Conservation (phyloP, 2,797 vertebrate genomes). For the Periparus ater region DNA sequence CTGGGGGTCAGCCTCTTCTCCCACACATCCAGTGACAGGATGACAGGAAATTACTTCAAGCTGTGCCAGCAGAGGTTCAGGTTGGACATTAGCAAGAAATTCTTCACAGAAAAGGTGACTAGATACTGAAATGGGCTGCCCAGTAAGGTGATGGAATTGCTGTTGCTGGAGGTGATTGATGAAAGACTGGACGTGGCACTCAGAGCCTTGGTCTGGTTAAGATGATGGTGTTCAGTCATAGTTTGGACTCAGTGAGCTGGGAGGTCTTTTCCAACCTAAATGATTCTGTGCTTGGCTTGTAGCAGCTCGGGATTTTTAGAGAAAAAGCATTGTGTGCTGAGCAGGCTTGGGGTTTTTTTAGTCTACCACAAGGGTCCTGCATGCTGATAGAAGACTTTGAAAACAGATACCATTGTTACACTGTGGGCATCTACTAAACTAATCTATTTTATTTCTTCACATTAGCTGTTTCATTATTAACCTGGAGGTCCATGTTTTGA, state of each 20-base stretch:
- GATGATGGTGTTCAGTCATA: background rate
- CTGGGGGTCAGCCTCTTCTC: accelerated
- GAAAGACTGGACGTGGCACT: background rate
- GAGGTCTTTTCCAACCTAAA: background rate
- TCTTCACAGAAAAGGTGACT: background rate
- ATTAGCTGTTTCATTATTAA: background rate
- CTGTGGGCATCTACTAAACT: background rate
- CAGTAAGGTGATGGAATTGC: background rate
- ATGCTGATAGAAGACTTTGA: background rate
- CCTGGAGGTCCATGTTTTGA: background rate
- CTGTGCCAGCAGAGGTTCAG: background rate
- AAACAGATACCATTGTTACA: background rate
- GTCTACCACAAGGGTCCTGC: background rate
- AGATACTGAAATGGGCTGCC: background rate
- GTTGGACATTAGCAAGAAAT: background rate
- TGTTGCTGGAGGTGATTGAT: background rate
- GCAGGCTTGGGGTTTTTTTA: accelerated
- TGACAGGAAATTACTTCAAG: background rate
- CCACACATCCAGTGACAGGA: accelerated
- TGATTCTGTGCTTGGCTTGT: background rate
- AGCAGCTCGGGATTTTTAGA: background rate
- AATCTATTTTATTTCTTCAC: background rate
- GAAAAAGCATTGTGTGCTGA: background rate
- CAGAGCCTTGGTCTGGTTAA: background rate
- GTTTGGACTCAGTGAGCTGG: background rate